A percentile compares a stretch with the other conserved stretches of the same genome.
Evolutionary conservation across 1,140 invertebrate species (phyloP).

Genomic region (Riptortus pedestris): DNA sequence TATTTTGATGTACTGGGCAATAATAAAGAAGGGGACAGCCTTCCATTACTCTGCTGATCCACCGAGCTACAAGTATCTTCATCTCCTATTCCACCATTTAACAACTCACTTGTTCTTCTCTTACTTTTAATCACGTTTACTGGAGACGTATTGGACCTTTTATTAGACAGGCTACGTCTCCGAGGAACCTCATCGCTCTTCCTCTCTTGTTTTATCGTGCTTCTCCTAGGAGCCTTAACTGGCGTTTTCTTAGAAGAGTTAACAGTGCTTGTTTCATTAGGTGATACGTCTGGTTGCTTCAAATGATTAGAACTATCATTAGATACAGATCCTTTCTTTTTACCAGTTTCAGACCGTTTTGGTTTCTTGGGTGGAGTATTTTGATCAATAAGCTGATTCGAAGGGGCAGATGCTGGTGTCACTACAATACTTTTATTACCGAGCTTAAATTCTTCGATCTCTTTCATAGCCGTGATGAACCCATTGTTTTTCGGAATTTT

Average conservation of each 20-base stretch:
- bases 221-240: too few relatives aligned
- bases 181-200: too few relatives aligned
- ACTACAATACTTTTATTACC: not conserved
- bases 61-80: not conserved
- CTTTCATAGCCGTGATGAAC: conserved; percentile 75
- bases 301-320: too few relatives aligned
- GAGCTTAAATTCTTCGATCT: conserved; percentile 71
- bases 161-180: too few relatives aligned
- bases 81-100: not conserved
- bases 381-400: not conserved
- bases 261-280: too few relatives aligned
- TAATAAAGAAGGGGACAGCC: not conserved
- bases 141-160: too few relatives aligned
- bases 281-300: too few relatives aligned
- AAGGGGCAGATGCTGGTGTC: not conserved
- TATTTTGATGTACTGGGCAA: not conserved
- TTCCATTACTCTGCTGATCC: not conserved
- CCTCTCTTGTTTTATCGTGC: too few relatives aligned
- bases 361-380: not conserved
- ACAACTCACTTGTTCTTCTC: not conserved
- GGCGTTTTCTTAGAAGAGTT: too few relatives aligned
- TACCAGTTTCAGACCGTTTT: not conserved
- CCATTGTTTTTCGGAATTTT: conserved; percentile 64
- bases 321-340: not conserved
- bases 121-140: too few relatives aligned